Percentiles rank a stretch among this genome's conserved stretches.
Evolutionary conservation across 2,113 vertebrate genomes (phyloP).

Genomic region (Erpornis zantholeuca): DNA sequence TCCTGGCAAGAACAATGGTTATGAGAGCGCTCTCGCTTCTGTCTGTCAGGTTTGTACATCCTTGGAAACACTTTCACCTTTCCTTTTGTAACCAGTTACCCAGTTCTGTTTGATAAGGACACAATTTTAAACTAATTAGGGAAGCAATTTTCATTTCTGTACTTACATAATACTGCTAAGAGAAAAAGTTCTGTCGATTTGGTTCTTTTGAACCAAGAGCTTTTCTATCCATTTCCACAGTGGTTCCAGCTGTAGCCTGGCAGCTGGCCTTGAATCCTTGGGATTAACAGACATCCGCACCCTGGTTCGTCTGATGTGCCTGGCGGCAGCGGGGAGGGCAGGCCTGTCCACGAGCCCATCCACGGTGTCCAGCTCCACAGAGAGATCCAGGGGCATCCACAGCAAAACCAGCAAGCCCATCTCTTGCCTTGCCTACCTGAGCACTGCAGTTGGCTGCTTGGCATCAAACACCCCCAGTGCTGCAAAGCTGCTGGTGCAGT

Average conservation of each 20-base stretch:
- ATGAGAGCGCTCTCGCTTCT: slow-evolving; percentile 95
- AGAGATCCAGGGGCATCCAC: slow-evolving; percentile 83
- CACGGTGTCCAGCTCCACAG: slow-evolving; percentile 55
- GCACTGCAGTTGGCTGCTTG: slow-evolving; percentile 94
- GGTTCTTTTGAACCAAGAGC: not conserved
- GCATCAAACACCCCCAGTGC: slow-evolving; percentile 94
- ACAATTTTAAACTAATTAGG: not conserved
- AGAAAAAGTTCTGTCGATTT: not conserved
- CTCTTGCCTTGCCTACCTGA: slow-evolving; percentile 95
- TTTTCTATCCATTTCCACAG: slow-evolving; percentile 61
- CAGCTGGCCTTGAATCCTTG: slow-evolving; percentile 96
- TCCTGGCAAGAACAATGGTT: slow-evolving; percentile 96
- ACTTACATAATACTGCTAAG: not conserved
- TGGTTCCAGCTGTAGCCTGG: slow-evolving; percentile 96
- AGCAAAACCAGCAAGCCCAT: slow-evolving; percentile 93
- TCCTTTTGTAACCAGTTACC: not conserved
- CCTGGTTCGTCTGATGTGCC: slow-evolving; percentile 93
- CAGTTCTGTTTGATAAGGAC: not conserved
- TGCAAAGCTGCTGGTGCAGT: slow-evolving; percentile 92
- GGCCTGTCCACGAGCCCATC: slow-evolving; percentile 89
- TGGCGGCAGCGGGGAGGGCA: slow-evolving; percentile 92
- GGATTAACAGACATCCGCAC: slow-evolving; percentile 96
- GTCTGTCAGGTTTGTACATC: slow-evolving; percentile 83
- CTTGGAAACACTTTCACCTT: not conserved
- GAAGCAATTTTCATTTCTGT: rapidly evolving